Base-by-base conservation (phyloP, 2,888 invertebrate genomes). In the Lasioglossum marginatum region DNA sequence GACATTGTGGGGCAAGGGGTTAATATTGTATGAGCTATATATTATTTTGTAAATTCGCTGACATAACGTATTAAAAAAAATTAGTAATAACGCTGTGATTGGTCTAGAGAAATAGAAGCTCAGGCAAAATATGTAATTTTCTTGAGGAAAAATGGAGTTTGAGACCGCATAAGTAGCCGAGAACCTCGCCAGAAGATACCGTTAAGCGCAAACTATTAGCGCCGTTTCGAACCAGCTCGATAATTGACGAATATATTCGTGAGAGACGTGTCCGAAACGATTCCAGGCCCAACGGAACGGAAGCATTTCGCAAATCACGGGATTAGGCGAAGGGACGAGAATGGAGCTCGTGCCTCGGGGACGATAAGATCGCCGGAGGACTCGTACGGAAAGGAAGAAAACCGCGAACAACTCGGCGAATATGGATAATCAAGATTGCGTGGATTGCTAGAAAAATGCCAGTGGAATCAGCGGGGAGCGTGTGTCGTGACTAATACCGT, bases 361-460 rank as follows among this genome's bases (percentile, higher is more conserved):
- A n/a, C 43, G 45, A 66, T 66, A 66, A 66, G 66, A 72, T 72
- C 45, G 45, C 31, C 27, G n/a, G 27, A 27, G 71, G 43, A 71
- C 5, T 27, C 37, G n/a, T 10, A 23, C 19, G 31, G 19, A 40
- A 31, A 43, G 19, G 23, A 57, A 63, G 14, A 60, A 60, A 75
- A 8, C 23, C n/a, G 14, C 48, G 23, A 45, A 27, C 43, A 16
- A 40, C 34, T 70, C 48, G 70, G 45, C 68, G 68, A 79, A 82
- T 79, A 74, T n/a, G 74, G 74, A 70, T 79, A 80, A 82, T 82
- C 80, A 45, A 73, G 80, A 79, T 80, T 31, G 66, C 66, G 31
- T 34, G 66, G 19, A 60, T 66, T 34, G 66, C 66, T 66, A 66
- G 72, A 57, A 72, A 81, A 52, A 76, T 83, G 71, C 71, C 52